Evolutionary conservation across 92 coral and sea anemone genomes (phyloP).

Genomic region (Muricea muricata): DNA sequence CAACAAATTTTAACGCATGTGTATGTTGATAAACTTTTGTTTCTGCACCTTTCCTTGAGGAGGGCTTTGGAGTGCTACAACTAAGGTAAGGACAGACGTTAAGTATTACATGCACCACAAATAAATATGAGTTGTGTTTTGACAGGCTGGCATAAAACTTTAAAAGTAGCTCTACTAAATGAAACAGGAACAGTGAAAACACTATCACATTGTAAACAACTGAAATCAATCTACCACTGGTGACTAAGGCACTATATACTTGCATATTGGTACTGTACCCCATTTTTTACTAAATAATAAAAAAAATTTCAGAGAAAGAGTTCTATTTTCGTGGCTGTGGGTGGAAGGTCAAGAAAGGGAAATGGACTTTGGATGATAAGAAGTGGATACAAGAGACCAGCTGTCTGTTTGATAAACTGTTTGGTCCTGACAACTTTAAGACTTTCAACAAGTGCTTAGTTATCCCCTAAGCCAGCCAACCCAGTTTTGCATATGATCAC

Average conservation of each 20-base stretch:
- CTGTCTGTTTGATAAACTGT: background rate
- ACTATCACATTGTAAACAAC: too few species aligned
- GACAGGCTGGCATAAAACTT: too few species aligned
- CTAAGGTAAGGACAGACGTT: background rate
- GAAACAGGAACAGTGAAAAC: too few species aligned
- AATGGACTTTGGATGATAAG: background rate
- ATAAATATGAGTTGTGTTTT: too few species aligned
- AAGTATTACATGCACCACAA: too few species aligned
- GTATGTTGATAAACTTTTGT: background rate
- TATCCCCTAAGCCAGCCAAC: constrained; percentile 4
- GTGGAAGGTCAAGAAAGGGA: background rate
- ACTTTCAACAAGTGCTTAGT: too few species aligned
- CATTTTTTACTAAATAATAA: background rate
- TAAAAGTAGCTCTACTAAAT: too few species aligned
- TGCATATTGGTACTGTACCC: background rate
- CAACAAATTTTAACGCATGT: background rate
- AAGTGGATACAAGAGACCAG: background rate
- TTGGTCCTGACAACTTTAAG: background rate
- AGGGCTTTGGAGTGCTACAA: background rate
- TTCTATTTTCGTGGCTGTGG: background rate
- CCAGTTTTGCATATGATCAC: constrained; percentile 1
- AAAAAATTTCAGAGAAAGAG: background rate
- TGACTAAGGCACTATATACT: too few species aligned
- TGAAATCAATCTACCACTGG: too few species aligned
- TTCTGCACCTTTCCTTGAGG: background rate